Evolutionary conservation across 1,140 invertebrate species (phyloP).

Genomic region (Pseudomyrmex sp.): DNA sequence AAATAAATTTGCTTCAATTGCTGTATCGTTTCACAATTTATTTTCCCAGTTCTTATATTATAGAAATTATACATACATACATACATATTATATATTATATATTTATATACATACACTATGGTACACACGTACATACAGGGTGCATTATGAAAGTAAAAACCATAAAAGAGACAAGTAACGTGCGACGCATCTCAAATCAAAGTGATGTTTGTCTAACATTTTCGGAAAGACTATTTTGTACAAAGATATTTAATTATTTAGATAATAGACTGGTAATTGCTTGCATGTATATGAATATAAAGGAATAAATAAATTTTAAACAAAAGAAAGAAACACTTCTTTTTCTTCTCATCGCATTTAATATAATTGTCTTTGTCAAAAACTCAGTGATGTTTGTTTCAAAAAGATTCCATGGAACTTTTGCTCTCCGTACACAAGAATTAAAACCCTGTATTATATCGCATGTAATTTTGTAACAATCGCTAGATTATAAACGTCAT

Average conservation of each 20-base stretch:
- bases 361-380: neutral
- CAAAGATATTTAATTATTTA: neutral
- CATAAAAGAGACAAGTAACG: neutral
- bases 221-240: too few relatives aligned
- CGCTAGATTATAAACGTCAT: slow-evolving; percentile 64
- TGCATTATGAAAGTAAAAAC: neutral
- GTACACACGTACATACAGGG: slow-evolving; percentile 49
- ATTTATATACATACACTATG: slow-evolving; percentile 64
- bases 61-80: slow-evolving; percentile 72
- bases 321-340: neutral
- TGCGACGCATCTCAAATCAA: neutral
- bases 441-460: slow-evolving; percentile 58
- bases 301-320: neutral
- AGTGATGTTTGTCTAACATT: neutral
- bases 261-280: too few relatives aligned
- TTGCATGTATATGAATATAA: neutral
- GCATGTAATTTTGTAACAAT: slow-evolving; percentile 54
- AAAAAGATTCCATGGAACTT: neutral
- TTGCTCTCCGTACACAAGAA: neutral
- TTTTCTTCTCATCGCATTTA: neutral
- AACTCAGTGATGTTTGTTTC: neutral
- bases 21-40: slow-evolving; percentile 54
- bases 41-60: slow-evolving; percentile 68
- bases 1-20: neutral
- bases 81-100: slow-evolving; percentile 42